phyloP scores from a whole-genome alignment of 1,140 invertebrate species.

The Batillaria attramentaria region DNA sequence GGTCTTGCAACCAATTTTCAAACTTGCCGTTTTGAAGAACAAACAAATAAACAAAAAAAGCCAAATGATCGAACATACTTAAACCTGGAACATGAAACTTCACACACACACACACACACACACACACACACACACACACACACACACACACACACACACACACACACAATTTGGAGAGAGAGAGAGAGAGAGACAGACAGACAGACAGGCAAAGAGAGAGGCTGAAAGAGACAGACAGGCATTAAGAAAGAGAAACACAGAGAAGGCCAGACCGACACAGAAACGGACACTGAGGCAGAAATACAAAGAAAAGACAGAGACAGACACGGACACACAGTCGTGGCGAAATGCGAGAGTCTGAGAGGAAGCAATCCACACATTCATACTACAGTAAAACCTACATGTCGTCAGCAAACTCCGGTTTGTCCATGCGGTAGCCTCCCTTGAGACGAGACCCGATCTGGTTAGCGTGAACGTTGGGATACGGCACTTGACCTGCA shows the following conservation, averaged over 20 bases:
- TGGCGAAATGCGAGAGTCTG: neutral
- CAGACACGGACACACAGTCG: neutral
- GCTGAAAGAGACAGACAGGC: neutral
- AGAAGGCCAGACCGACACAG: neutral
- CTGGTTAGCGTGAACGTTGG: conserved; percentile 82
- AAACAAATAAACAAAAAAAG: too few species aligned
- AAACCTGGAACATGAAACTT: too few species aligned
- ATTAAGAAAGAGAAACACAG: neutral
- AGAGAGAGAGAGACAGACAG: too few species aligned
- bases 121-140: neutral
- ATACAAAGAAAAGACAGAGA: neutral
- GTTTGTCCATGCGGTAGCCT: conserved; percentile 49
- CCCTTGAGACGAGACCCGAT: conserved; percentile 75
- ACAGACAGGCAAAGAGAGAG: neutral
- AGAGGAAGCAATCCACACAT: neutral
- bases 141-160: neutral
- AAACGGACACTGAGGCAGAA: neutral
- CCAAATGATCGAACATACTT: too few species aligned
- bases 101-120: too few species aligned
- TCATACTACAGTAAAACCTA: conserved; percentile 25
- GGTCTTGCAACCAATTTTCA: too few species aligned
- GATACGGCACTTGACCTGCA: conserved; percentile 81
- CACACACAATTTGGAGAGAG: too few species aligned
- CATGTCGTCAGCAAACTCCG: conserved; percentile 49
- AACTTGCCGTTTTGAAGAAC: too few species aligned